Base-by-base conservation (phyloP, 1,140 invertebrate species). In the Philopotamus ludificatus region DNA sequence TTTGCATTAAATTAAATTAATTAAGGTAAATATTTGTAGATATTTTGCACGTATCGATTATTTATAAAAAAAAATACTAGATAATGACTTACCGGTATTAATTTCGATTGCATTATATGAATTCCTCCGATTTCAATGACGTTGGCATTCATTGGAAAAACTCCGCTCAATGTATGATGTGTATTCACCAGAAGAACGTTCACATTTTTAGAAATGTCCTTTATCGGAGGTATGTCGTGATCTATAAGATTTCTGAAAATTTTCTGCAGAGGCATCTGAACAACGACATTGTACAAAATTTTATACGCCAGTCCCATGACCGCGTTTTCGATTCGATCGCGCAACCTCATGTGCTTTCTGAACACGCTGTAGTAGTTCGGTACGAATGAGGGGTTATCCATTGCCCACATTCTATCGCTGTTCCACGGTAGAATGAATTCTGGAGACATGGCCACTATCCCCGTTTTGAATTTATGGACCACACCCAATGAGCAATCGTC, bases 361-460 rank as follows among this genome's bases (percentile, higher is more conserved):
- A 79, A 78, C 1, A 75, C 73, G 8, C 80, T 59, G 10, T 84
- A 81, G 21, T 80, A 72, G 63, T 77, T 74, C 0, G 85, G 82
- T 12, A 84, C 76, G 67, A 82, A 82, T 20, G 82, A 80, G 1
- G 83, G 80, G 71, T 86, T 83, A 64, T 82, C 79, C 34, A 79
- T 78, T 47, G 83, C 81, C n/a, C 78, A 81, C 57, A 87, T 74
- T 12, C 84, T 78, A n/a, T 74, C 72, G 54, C 80, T 80, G 10
- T 81, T 76, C 86, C 86, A 88, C 0, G 85, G 79, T 75, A 86
- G 83, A 1, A 86, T 70, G 10, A 81, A 77, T 61, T 85, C 83
- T 9, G 85, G 84, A 28, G 84, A 85, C 22, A 87, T 68, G 0
- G 77, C 75, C 9, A 88, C 79, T 41, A 83, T 81, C 0, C 84